Conservation (phyloP, 2,888 invertebrate species). For the Temnothorax unifasciatus region DNA sequence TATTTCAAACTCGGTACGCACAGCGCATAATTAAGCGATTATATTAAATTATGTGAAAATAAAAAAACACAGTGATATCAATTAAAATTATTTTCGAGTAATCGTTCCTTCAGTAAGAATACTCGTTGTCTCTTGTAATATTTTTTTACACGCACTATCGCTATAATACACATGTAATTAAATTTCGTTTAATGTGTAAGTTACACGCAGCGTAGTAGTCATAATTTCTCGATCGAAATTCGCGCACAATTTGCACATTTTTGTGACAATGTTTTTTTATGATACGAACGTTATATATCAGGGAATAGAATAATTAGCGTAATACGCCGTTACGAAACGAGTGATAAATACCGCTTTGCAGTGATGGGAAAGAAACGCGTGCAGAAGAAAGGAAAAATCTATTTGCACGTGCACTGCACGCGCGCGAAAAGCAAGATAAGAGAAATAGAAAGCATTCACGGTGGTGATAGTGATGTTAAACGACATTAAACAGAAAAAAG, state of each 20-base stretch:
- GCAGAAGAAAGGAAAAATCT: slow-evolving; percentile 9
- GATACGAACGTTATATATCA: slow-evolving; percentile 85
- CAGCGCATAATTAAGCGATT: neutral
- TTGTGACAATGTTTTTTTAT: slow-evolving; percentile 77
- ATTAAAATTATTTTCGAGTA: slow-evolving; percentile 4
- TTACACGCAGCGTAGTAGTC: neutral
- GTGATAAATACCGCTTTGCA: slow-evolving; percentile 67
- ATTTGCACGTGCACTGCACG: neutral
- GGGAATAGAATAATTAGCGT: slow-evolving; percentile 85
- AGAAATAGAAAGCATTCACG: slow-evolving; percentile 10
- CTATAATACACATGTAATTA: neutral
- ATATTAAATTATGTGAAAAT: neutral
- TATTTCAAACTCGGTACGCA: neutral
- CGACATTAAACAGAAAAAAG: neutral
- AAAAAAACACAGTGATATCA: neutral
- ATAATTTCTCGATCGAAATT: neutral
- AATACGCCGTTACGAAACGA: slow-evolving; percentile 80
- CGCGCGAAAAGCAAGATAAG: neutral
- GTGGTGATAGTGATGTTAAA: slow-evolving; percentile 43
- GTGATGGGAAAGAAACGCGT: neutral
- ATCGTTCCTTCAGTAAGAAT: neutral
- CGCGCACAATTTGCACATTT: slow-evolving; percentile 79
- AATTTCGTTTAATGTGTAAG: neutral
- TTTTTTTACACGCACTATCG: neutral
- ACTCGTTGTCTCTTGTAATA: neutral